phyloP scores from a whole-genome alignment of 1,140 invertebrate species.

The Drosophila ercepeae region DNA sequence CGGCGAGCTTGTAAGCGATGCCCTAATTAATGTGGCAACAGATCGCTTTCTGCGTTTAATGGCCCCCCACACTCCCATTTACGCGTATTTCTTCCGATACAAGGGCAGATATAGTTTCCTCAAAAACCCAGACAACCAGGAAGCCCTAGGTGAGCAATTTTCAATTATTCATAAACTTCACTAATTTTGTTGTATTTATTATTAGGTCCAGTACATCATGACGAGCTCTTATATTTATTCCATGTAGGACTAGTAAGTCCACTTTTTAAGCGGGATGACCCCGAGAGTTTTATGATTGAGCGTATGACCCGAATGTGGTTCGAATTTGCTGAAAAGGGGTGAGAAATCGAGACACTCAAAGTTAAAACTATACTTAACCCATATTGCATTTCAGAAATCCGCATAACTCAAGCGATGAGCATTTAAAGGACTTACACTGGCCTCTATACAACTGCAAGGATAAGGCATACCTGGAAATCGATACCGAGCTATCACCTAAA shows the following conservation, averaged over 20 bases:
- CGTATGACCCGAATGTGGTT: conserved; percentile 84
- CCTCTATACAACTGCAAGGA: conserved; percentile 81
- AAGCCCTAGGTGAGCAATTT: conserved; percentile 79
- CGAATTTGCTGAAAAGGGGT: conserved; percentile 85
- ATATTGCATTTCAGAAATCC: conserved; percentile 50
- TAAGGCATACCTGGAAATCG: conserved; percentile 85
- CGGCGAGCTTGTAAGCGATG: conserved; percentile 84
- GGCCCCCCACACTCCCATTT: conserved; percentile 83
- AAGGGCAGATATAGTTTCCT: conserved; percentile 85
- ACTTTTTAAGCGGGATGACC: conserved; percentile 82
- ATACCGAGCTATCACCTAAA: conserved; percentile 79
- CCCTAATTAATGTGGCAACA: conserved; percentile 84
- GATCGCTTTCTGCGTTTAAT: conserved; percentile 85
- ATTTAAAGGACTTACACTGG: conserved; percentile 84
- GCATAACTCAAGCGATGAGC: conserved; percentile 55
- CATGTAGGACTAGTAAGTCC: conserved; percentile 82
- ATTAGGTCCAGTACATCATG: conserved; percentile 86
- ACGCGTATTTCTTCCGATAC: conserved; percentile 85
- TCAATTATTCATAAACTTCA: not conserved
- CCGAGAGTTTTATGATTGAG: conserved; percentile 84
- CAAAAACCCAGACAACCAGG: conserved; percentile 80
- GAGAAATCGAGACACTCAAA: not conserved
- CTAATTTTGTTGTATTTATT: not conserved
- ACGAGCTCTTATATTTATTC: conserved; percentile 87
- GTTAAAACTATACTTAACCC: not conserved